These are phyloP conservation scores for Pristionchus mayeri DNA, from an alignment of 2,888 invertebrate genomes.

Conservation along the genomic window DNA sequence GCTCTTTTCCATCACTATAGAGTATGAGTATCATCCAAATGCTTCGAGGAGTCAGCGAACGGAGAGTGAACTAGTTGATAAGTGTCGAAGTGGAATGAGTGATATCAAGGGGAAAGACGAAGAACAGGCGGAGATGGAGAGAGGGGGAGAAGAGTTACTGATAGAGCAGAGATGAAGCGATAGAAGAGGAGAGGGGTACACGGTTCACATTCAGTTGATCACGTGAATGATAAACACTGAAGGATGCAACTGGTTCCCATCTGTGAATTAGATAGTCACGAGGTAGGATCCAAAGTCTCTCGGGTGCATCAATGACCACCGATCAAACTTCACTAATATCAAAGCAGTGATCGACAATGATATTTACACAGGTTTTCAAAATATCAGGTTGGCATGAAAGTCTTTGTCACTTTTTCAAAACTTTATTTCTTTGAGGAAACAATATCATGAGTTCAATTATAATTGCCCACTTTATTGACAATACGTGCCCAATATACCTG, in stretches of 20 bases:
- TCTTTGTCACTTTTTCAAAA: too few relatives aligned
- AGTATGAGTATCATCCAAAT: neutral
- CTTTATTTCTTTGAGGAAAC: too few relatives aligned
- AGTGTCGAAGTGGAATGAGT: slow-evolving; percentile 30
- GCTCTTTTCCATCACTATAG: neutral
- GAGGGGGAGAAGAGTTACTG: neutral
- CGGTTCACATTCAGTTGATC: slow-evolving; percentile 36
- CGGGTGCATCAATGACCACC: neutral
- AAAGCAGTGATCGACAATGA: too few relatives aligned
- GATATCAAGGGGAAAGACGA: slow-evolving; percentile 5
- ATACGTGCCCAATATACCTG: too few relatives aligned
- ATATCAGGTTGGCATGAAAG: too few relatives aligned
- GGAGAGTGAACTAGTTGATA: slow-evolving; percentile 12
- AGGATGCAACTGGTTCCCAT: slow-evolving; percentile 32
- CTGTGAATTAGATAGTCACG: neutral
- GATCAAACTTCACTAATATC: neutral
- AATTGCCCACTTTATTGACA: too few relatives aligned
- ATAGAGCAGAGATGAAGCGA: neutral
- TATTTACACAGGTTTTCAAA: too few relatives aligned
- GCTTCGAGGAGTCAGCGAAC: neutral
- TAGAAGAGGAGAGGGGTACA: neutral
- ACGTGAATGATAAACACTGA: slow-evolving; percentile 25
- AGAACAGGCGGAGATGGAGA: neutral
- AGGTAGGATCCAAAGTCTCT: slow-evolving; percentile 21
- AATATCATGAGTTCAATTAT: too few relatives aligned